These are phyloP conservation scores for Drosophila orosa DNA, from an alignment of 1,140 invertebrate species.

Conservation along the genomic window DNA sequence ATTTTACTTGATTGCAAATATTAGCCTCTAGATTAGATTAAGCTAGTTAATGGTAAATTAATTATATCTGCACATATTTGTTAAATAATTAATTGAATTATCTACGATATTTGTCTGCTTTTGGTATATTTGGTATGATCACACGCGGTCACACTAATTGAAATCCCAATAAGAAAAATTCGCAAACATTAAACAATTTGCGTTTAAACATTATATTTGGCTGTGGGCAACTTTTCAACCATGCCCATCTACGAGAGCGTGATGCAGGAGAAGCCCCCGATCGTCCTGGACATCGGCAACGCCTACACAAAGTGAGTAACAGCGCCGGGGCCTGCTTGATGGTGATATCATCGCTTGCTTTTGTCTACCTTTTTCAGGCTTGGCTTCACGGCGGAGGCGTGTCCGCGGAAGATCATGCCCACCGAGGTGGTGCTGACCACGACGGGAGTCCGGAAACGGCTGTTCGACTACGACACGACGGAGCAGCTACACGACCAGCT, in stretches of 20 bases:
- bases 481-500: slow-evolving; percentile 93
- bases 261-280: slow-evolving; percentile 93
- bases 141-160: background rate
- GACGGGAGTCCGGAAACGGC: slow-evolving; percentile 87
- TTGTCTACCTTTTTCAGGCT: slow-evolving; percentile 86
- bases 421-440: slow-evolving; percentile 90
- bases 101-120: no score
- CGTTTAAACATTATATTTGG: background rate
- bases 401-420: slow-evolving; percentile 94
- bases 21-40: no score
- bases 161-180: background rate
- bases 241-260: slow-evolving; percentile 92
- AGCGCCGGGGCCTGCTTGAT: background rate
- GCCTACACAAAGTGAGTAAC: slow-evolving; percentile 95
- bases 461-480: slow-evolving; percentile 90
- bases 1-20: background rate
- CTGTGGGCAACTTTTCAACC: background rate
- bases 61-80: no score
- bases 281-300: slow-evolving; percentile 95
- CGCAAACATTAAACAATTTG: background rate
- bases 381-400: slow-evolving; percentile 95
- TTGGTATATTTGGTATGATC: background rate
- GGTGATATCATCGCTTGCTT: slow-evolving; percentile 68
- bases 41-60: background rate
- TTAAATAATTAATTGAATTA: no score